A percentile compares a stretch with the other conserved stretches of the same genome.
These are phyloP conservation scores for Folsomia manolachei DNA, from an alignment of 2,888 invertebrate species.

Conservation along the genomic window DNA sequence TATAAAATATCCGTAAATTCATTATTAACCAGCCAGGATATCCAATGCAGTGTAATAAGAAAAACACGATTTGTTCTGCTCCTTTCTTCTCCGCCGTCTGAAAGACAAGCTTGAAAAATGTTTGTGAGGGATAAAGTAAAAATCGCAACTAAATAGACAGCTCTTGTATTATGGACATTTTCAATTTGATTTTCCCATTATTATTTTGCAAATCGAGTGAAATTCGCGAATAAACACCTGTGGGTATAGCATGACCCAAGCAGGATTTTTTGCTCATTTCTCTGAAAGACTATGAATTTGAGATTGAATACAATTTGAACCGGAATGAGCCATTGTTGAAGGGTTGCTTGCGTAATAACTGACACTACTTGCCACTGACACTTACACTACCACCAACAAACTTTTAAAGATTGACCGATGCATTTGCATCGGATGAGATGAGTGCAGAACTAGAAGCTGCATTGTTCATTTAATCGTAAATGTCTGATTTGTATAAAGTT, in stretches of 20 bases:
- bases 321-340: too few relatives aligned
- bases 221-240: background rate
- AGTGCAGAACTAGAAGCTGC: too few relatives aligned
- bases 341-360: background rate
- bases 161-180: background rate
- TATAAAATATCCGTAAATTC: background rate
- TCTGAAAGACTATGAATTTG: background rate
- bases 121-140: background rate
- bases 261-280: too few relatives aligned
- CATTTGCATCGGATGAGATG: too few relatives aligned
- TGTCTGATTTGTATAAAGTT: background rate
- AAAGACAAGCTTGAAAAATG: too few relatives aligned
- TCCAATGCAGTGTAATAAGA: background rate
- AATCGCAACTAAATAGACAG: too few relatives aligned
- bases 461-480: too few relatives aligned
- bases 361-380: too few relatives aligned
- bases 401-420: too few relatives aligned
- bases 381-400: background rate
- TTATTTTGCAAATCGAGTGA: background rate
- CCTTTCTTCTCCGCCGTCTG: too few relatives aligned
- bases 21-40: background rate
- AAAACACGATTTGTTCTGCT: background rate
- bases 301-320: too few relatives aligned
- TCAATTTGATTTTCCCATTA: background rate
- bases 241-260: too few relatives aligned